phyloP scores from a whole-genome alignment of 2,888 invertebrate species.

The Protophormia terraenovae region DNA sequence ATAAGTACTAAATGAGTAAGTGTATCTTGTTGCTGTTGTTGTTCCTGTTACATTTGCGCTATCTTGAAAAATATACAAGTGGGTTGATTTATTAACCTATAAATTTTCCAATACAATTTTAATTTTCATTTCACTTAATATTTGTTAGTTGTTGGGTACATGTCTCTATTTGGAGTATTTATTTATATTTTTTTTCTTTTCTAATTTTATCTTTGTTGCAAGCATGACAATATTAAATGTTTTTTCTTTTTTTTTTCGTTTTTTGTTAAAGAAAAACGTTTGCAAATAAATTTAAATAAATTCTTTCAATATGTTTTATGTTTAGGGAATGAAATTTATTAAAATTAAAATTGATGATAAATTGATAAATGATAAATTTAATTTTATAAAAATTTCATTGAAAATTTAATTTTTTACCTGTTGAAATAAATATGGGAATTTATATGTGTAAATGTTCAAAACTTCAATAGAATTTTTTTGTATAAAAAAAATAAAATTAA shows the following conservation, averaged over 20 bases:
- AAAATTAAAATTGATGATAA: conserved; percentile 15
- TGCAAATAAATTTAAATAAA: conserved; percentile 21
- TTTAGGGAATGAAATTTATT: background rate
- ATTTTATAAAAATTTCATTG: background rate
- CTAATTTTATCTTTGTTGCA: conserved; percentile 28
- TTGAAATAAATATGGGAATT: too few relatives aligned
- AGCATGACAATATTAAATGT: conserved; percentile 30
- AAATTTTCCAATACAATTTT: conserved; percentile 65
- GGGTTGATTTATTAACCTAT: conserved; percentile 66
- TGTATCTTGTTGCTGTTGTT: conserved; percentile 43
- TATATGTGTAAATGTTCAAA: too few relatives aligned
- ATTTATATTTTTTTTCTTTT: background rate
- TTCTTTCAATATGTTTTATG: conserved; percentile 36
- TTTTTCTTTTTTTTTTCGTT: too few relatives aligned
- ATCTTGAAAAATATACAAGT: conserved; percentile 53
- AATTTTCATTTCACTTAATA: conserved; percentile 59
- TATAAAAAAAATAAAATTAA: too few relatives aligned
- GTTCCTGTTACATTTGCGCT: conserved; percentile 28
- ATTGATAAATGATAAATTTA: conserved; percentile 9
- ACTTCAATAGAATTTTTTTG: too few relatives aligned
- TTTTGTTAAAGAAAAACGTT: conserved; percentile 1
- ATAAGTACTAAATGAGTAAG: conserved; percentile 36
- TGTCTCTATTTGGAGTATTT: conserved; percentile 8
- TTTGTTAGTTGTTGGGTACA: background rate
- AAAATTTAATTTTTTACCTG: background rate